phyloP scores from a whole-genome alignment of 2,888 invertebrate species.

The Coelinius sp. region DNA sequence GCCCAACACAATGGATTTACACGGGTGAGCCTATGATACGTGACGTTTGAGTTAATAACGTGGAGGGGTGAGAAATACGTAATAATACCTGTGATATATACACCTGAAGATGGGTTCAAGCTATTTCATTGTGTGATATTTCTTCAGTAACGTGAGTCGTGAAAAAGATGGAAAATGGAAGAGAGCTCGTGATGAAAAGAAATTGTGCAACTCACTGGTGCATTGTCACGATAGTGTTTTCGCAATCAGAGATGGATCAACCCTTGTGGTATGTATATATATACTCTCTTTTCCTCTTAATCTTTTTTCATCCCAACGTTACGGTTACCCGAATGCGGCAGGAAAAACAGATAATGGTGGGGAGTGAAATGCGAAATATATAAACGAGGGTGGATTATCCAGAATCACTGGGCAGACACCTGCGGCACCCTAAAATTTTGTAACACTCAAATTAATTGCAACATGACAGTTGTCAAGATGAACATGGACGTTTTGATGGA shows the following conservation, averaged over 20 bases:
- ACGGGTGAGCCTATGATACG: slow-evolving; percentile 15
- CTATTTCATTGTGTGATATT: not conserved
- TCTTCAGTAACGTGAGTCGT: not conserved
- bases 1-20: slow-evolving; percentile 29
- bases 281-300: not conserved
- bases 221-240: slow-evolving; percentile 28
- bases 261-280: not conserved
- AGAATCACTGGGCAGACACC: slow-evolving; percentile 37
- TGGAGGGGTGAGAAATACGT: slow-evolving; percentile 12
- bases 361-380: slow-evolving; percentile 28
- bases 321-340: slow-evolving; percentile 1
- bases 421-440: slow-evolving; percentile 30
- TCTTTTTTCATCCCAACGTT: not conserved
- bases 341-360: slow-evolving; percentile 33
- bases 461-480: not conserved
- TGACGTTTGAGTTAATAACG: slow-evolving; percentile 20
- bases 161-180: not conserved
- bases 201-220: slow-evolving; percentile 24
- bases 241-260: slow-evolving; percentile 19
- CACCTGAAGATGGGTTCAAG: slow-evolving; percentile 5
- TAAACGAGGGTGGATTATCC: slow-evolving; percentile 28
- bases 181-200: not conserved
- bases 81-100: slow-evolving; percentile 8
- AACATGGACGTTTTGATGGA: not conserved
- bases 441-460: slow-evolving; percentile 13